Percentiles rank a stretch among this genome's conserved stretches.
phyloP scores from a whole-genome alignment of 1,140 invertebrate genomes.

The Drosophila mayri region DNA sequence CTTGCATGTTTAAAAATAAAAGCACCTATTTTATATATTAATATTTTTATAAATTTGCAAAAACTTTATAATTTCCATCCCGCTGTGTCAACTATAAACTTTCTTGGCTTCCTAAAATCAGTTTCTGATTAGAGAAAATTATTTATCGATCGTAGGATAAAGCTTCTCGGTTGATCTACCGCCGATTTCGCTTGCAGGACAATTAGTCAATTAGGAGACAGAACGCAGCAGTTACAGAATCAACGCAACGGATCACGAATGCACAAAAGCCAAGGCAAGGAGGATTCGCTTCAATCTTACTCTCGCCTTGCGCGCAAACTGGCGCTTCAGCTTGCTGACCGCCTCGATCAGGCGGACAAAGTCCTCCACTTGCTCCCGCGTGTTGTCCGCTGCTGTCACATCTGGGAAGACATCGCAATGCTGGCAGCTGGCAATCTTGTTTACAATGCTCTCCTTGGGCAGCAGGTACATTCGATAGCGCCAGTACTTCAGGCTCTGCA shows the following conservation, averaged over 20 bases:
- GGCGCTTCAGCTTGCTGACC: conserved; percentile 95
- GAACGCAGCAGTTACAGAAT: conserved; percentile 43
- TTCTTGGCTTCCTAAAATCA: no score
- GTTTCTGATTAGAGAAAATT: neutral
- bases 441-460: conserved; percentile 90
- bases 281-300: conserved; percentile 60
- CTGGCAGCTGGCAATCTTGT: conserved; percentile 89
- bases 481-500: conserved; percentile 96
- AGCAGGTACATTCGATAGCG: conserved; percentile 95
- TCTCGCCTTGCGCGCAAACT: conserved; percentile 85
- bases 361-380: conserved; percentile 90
- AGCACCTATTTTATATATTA: neutral
- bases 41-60: neutral
- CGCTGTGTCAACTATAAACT: no score
- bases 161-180: conserved; percentile 1
- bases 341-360: conserved; percentile 95
- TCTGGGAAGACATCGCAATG: conserved; percentile 93
- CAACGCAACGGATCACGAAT: conserved; percentile 51
- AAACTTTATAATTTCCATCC: no score
- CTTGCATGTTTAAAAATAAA: neutral
- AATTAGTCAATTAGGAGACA: conserved; percentile 46
- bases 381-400: conserved; percentile 86
- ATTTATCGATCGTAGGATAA: neutral
- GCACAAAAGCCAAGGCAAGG: conserved; percentile 22
- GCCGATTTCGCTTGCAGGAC: conserved; percentile 12